Conservation (phyloP, 2,888 invertebrate species). For the Sylvicola fuscatus region DNA sequence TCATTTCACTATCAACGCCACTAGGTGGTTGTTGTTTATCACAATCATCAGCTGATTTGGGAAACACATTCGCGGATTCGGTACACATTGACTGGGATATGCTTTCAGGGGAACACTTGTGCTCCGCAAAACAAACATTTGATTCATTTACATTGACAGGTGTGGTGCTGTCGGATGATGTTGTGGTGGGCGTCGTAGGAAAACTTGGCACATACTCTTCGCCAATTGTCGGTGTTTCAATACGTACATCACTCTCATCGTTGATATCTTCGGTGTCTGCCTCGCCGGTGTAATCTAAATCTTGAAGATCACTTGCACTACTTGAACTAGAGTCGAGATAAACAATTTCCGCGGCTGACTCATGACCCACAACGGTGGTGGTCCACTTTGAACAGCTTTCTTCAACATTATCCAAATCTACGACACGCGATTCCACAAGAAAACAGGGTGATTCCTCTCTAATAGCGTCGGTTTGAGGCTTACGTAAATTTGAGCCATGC, state of each 20-base stretch:
- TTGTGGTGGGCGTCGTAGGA: not conserved
- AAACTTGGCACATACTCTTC: slow-evolving; percentile 4
- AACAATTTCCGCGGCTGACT: slow-evolving; percentile 42
- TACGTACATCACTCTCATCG: slow-evolving; percentile 16
- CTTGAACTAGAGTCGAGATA: slow-evolving; percentile 46
- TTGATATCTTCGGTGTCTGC: slow-evolving; percentile 28
- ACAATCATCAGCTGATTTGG: no score
- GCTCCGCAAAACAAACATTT: no score
- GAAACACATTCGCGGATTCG: no score
- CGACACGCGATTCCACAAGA: slow-evolving; percentile 38
- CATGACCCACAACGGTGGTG: slow-evolving; percentile 25
- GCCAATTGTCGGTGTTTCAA: slow-evolving; percentile 13
- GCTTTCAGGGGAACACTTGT: no score
- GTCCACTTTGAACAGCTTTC: slow-evolving; percentile 36
- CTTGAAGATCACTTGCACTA: slow-evolving; percentile 37
- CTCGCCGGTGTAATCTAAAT: slow-evolving; percentile 28
- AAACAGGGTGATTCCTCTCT: slow-evolving; percentile 26
- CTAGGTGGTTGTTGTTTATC: not conserved
- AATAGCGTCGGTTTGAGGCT: slow-evolving; percentile 17
- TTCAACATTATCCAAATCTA: slow-evolving; percentile 29
- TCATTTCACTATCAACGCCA: not conserved
- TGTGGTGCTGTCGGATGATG: not conserved
- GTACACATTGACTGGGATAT: no score
- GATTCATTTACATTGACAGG: not conserved
- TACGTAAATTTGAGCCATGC: slow-evolving; percentile 6